Percentiles rank a stretch among this genome's conserved stretches.
Evolutionary conservation across 2,797 vertebrate species (phyloP).

Genomic region (Sarcoramphus papa): DNA sequence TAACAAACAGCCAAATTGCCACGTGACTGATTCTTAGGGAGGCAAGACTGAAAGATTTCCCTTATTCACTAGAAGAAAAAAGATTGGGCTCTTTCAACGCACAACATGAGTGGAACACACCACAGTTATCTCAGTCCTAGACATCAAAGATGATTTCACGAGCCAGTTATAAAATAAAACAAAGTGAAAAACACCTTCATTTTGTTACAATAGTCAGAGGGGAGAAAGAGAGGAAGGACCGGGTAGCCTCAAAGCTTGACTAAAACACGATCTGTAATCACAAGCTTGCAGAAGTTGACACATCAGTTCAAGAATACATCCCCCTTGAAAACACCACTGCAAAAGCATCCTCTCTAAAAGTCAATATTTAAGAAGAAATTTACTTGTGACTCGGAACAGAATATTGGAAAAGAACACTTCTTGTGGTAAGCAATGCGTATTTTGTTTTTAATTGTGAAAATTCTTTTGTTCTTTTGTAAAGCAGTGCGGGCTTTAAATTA

Average conservation of each 20-base stretch:
- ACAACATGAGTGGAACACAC: neutral
- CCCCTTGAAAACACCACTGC: neutral
- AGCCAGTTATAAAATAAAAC: neutral
- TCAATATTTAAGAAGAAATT: neutral
- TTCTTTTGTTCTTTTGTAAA: neutral
- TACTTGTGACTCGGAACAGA: neutral
- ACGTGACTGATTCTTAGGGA: neutral
- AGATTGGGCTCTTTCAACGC: neutral
- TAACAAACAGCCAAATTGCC: neutral
- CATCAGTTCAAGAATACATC: neutral
- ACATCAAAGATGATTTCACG: neutral
- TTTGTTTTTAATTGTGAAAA: neutral
- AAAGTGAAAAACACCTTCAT: neutral
- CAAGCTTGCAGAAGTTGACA: neutral
- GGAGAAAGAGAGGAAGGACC: neutral
- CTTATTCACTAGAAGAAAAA: neutral
- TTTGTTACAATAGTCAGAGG: neutral
- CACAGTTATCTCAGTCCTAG: neutral
- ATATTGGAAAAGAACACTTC: neutral
- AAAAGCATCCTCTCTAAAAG: slow-evolving; percentile 6
- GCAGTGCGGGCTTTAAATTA: slow-evolving; percentile 1
- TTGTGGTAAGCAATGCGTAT: neutral
- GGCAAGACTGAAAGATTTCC: neutral
- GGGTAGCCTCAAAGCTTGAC: neutral
- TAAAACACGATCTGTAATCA: neutral